Percentiles rank a stretch among this genome's conserved stretches.
Conservation (phyloP, 2,888 invertebrate species). For the Copidosoma aretas region DNA sequence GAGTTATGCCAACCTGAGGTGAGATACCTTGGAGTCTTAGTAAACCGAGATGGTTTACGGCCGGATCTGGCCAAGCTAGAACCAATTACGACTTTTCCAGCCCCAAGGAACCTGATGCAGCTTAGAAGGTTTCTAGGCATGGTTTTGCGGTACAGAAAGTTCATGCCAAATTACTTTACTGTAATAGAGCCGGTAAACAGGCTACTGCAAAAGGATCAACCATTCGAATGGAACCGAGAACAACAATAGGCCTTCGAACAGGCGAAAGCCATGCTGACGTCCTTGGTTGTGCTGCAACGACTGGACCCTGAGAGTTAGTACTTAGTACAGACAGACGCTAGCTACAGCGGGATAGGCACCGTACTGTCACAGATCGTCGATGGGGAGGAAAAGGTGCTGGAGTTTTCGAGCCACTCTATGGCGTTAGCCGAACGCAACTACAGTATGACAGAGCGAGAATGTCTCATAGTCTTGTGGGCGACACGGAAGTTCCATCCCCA, state of each 20-base stretch:
- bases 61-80: background rate
- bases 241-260: no score
- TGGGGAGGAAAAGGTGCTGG: conserved; percentile 35
- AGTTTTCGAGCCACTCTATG: conserved; percentile 38
- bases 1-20: background rate
- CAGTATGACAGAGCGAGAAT: conserved; percentile 43
- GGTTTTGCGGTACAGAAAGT: background rate
- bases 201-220: no score
- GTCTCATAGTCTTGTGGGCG: conserved; percentile 43
- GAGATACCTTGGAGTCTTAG: background rate
- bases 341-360: no score
- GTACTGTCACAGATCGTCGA: conserved; percentile 29
- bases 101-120: background rate
- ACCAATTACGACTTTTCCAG: background rate
- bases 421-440: no score
- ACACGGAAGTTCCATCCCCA: conserved; percentile 44
- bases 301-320: no score
- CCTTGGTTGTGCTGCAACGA: no score
- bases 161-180: background rate
- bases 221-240: no score
- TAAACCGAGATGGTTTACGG: background rate
- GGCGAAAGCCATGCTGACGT: no score
- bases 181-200: no score
- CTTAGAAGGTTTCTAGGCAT: background rate
- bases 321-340: no score